These are phyloP conservation scores for Tribolium castaneum DNA, from an alignment of 1,140 invertebrate species.

Conservation along the genomic window DNA sequence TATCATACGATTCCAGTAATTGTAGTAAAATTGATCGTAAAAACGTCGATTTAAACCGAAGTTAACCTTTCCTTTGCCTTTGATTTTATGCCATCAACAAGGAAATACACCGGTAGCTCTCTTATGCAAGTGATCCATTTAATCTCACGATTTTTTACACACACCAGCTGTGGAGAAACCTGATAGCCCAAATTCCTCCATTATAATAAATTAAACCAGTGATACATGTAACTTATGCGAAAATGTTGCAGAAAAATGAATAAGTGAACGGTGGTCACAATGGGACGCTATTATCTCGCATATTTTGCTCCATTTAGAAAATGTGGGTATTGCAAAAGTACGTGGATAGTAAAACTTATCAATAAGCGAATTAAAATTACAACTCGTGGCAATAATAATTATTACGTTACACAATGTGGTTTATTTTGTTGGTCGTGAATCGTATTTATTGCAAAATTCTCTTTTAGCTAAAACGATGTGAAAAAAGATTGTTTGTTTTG, in stretches of 20 bases:
- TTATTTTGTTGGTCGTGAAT: neutral
- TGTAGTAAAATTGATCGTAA: neutral
- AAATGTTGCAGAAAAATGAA: neutral
- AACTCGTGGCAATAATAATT: neutral
- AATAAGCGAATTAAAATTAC: conserved; percentile 4
- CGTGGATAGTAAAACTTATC: neutral
- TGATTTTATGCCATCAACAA: neutral
- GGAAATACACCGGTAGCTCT: conserved; percentile 1
- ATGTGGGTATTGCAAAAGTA: conserved; percentile 27
- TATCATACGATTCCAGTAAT: neutral
- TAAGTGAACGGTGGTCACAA: conserved; percentile 13
- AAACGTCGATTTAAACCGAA: neutral
- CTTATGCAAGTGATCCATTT: conserved; percentile 25
- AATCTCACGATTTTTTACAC: conserved; percentile 7
- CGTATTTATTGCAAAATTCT: neutral
- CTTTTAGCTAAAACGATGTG: neutral
- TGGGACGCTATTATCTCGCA: conserved; percentile 6
- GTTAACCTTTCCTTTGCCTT: neutral
- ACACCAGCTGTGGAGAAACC: conserved; percentile 11
- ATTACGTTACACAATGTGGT: neutral
- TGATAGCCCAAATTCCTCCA: conserved; percentile 11
- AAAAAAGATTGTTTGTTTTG: neutral
- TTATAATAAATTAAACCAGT: conserved; percentile 15
- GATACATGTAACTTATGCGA: neutral
- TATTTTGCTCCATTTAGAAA: conserved; percentile 26